Conservation (phyloP, 2,113 vertebrate genomes). For the Ictalurus furcatus region DNA sequence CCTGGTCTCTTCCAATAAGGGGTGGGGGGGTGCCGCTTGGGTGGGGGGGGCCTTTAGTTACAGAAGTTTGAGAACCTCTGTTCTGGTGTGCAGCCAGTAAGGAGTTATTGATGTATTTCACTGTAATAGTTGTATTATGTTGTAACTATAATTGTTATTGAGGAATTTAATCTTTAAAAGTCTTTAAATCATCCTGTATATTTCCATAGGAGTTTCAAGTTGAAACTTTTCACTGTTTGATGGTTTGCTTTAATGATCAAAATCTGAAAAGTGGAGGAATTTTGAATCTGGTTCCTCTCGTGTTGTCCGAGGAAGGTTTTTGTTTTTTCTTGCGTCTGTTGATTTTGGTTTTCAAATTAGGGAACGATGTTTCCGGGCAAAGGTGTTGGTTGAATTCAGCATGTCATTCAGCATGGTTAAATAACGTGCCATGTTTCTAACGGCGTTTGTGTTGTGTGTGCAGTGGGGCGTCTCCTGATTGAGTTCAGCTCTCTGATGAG, state of each 20-base stretch:
- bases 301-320: neutral
- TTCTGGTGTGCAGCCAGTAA: neutral
- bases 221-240: neutral
- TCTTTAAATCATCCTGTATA: neutral
- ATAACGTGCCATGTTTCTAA: conserved; percentile 39
- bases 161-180: neutral
- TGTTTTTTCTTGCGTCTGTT: neutral
- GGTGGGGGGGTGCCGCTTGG: too few relatives aligned
- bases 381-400: neutral
- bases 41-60: too few relatives aligned
- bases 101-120: neutral
- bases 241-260: neutral
- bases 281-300: neutral
- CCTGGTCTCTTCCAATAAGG: too few relatives aligned
- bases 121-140: neutral
- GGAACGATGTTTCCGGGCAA: neutral
- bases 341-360: neutral
- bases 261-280: neutral
- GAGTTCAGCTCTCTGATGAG: conserved; percentile 98
- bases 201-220: neutral
- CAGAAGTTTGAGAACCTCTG: too few relatives aligned
- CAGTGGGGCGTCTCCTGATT: conserved; percentile 94
- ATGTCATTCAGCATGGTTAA: conserved; percentile 30
- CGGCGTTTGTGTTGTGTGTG: conserved; percentile 48
- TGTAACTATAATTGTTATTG: neutral